Percentiles rank a stretch among this genome's conserved stretches.
These are phyloP conservation scores for Sciurus niger DNA, from an alignment of 2,113 vertebrate genomes.

Conservation along the genomic window DNA sequence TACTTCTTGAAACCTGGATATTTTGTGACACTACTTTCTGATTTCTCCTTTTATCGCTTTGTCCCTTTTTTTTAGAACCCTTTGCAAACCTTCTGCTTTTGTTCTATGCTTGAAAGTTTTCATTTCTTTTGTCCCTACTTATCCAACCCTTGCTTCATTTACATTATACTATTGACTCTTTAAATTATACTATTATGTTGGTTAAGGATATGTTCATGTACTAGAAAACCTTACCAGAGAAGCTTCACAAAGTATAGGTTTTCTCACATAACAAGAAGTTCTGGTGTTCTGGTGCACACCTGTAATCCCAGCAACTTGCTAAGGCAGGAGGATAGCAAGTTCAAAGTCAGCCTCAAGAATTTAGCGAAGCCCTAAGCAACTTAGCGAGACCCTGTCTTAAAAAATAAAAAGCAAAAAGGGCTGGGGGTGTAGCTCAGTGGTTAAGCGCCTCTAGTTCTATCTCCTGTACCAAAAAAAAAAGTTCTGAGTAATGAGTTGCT, in stretches of 20 bases:
- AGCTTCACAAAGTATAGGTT: conserved; percentile 6
- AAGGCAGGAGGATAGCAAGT: too few relatives aligned
- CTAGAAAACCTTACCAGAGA: neutral
- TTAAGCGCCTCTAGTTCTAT: too few relatives aligned
- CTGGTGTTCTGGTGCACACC: too few relatives aligned
- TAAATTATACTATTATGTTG: neutral
- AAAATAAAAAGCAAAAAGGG: too few relatives aligned
- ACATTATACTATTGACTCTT: neutral
- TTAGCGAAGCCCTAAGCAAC: too few relatives aligned
- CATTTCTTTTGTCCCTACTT: conserved; percentile 16
- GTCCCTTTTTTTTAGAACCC: neutral
- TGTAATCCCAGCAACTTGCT: too few relatives aligned
- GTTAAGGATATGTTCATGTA: conserved; percentile 8
- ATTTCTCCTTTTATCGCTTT: neutral
- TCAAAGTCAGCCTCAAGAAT: too few relatives aligned
- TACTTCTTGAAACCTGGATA: neutral
- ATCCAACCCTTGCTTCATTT: neutral
- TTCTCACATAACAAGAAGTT: conserved; percentile 29
- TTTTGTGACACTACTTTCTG: neutral
- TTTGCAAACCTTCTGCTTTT: neutral
- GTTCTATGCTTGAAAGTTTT: conserved; percentile 23
- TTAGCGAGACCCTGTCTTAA: too few relatives aligned
- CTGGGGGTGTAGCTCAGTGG: too few relatives aligned
- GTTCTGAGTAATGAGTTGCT: neutral
- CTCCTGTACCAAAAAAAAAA: neutral